A percentile compares a stretch with the other conserved stretches of the same genome.
Conservation (phyloP, 2,797 vertebrate genomes). For the Rhabdophis nuchalis region DNA sequence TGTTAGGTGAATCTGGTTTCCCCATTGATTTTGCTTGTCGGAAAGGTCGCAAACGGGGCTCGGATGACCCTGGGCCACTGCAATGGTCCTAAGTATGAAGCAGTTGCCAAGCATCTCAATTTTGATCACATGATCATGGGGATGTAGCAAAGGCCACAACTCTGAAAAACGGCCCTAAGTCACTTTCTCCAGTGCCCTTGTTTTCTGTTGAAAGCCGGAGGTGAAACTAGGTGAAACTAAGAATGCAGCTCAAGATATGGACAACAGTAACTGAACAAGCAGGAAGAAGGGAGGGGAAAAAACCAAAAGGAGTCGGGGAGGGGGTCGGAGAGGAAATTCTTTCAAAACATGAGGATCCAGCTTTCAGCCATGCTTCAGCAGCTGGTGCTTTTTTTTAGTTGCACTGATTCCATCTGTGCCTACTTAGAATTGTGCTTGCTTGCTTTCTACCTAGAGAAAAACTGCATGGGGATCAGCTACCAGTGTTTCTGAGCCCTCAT, state of each 20-base stretch:
- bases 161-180: neutral
- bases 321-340: neutral
- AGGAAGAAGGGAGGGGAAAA: neutral
- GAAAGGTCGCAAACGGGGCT: neutral
- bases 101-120: neutral
- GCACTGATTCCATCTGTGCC: conserved; percentile 24
- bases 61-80: neutral
- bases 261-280: neutral
- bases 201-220: neutral
- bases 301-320: neutral
- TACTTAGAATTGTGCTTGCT: conserved; percentile 15
- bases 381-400: conserved; percentile 28
- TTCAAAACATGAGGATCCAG: conserved; percentile 8
- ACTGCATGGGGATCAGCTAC: neutral
- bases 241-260: neutral
- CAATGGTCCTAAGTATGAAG: neutral
- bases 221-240: neutral
- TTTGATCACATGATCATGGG: neutral
- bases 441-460: conserved; percentile 8
- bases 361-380: neutral
- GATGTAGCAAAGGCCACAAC: neutral
- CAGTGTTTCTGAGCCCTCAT: neutral
- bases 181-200: neutral
- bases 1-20: neutral
- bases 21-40: neutral